Conservation (phyloP, 92 coral and sea anemone species). For the Phenganax stokvisi region DNA sequence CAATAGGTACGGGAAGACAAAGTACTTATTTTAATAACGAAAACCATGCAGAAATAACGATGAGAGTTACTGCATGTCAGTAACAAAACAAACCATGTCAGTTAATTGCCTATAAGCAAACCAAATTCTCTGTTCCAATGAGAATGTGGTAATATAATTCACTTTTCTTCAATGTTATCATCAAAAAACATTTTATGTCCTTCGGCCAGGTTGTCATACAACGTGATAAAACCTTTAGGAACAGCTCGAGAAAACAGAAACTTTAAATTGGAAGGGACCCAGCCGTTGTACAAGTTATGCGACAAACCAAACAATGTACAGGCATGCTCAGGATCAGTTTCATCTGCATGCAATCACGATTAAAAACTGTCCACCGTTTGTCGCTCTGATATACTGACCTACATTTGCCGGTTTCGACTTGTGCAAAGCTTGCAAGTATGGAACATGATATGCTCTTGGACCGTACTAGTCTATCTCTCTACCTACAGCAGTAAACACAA, state of each 20-base stretch:
- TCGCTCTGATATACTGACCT: slow-evolving; percentile 42
- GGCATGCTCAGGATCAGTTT: slow-evolving; percentile 26
- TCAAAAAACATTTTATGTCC: slow-evolving; percentile 31
- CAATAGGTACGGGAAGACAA: no score
- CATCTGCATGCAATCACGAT: slow-evolving; percentile 40
- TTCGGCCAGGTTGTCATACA: slow-evolving; percentile 24
- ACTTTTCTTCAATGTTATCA: not conserved
- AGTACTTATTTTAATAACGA: no score
- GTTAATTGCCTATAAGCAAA: no score
- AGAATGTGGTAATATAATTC: no score
- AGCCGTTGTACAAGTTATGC: slow-evolving; percentile 45
- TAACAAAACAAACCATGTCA: no score
- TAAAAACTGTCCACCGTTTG: slow-evolving; percentile 46
- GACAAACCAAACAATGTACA: slow-evolving; percentile 41
- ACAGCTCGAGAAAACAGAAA: slow-evolving; percentile 35
- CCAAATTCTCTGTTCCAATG: no score
- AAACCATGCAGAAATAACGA: no score
- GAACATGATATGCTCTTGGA: slow-evolving; percentile 16
- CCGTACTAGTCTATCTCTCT: slow-evolving; percentile 46
- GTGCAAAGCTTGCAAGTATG: slow-evolving; percentile 22
- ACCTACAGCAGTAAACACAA: slow-evolving; percentile 35
- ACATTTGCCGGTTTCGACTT: slow-evolving; percentile 42
- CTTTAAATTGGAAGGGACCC: slow-evolving; percentile 12
- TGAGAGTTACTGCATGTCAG: no score
- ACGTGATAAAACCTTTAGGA: slow-evolving; percentile 9